These are phyloP conservation scores for Ametastegia equiseti DNA, from an alignment of 2,888 invertebrate species.

Conservation along the genomic window DNA sequence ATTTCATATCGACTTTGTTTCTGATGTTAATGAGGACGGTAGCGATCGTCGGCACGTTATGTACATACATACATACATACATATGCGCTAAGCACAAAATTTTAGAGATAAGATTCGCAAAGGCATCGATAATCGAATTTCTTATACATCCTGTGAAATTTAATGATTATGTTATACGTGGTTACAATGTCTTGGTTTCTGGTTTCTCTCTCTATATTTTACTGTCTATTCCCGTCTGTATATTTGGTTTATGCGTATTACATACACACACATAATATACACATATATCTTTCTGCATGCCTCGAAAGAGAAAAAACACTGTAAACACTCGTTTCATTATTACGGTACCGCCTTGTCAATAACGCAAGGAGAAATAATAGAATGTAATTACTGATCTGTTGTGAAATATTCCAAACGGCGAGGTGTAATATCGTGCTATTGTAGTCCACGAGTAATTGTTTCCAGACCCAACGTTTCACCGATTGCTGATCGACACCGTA, in stretches of 20 bases:
- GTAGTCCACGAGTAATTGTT: neutral
- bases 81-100: conserved; percentile 20
- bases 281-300: neutral
- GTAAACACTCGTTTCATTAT: neutral
- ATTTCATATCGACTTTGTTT: conserved; percentile 6
- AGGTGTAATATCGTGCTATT: neutral
- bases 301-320: neutral
- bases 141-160: conserved; percentile 1
- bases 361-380: neutral
- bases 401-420: conserved; percentile 2
- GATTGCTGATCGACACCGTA: neutral
- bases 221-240: neutral
- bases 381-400: neutral
- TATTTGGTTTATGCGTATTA: neutral
- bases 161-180: neutral
- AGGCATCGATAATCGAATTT: conserved; percentile 29
- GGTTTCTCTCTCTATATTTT: neutral
- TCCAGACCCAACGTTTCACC: neutral
- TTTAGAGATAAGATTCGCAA: conserved; percentile 19
- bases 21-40: neutral
- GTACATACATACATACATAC: neutral
- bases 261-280: too few species aligned
- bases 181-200: neutral
- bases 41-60: conserved; percentile 3
- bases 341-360: neutral